Evolutionary conservation across 1,140 invertebrate species (phyloP), one percentile per base, ranked within the genome.

Genomic region (Rhagoletis zephyria): DNA sequence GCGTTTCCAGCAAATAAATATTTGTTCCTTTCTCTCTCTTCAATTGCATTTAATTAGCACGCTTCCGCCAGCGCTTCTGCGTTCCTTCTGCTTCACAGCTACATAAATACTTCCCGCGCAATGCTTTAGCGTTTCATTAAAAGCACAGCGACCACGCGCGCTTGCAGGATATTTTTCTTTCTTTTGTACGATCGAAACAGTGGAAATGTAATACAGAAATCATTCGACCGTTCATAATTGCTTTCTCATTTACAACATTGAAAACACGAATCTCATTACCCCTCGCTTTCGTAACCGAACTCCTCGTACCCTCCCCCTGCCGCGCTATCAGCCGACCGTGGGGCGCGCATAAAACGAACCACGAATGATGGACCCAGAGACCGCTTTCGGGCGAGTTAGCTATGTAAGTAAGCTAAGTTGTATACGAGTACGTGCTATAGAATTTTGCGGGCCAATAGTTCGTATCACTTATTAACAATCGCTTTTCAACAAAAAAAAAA

Each of bases 141-240:
- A 12, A n/a, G 30, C 30, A 30, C 30, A 81, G 14, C 85, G 56
- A 86, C 30, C 30, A 19, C 48, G 85, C n/a, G 10, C 45, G 61
- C n/a, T 9, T n/a, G 16, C 5, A 56, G 10, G 10, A 56, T 7
- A 56, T 5, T 56, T 56, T 56, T 30, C 3, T 48, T n/a, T 40
- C 12, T 64, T 67, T 59, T 42, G n/a, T 81, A 3, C 7, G 51
- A 56, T 81, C 74, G 16, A 19, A 30, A 30, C 74, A 19, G 6
- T 81, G 48, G 16, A 81, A 81, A 56, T 59, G 48, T 90, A 91
- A 92, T 91, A 92, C 90, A 91, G 91, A 91, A 91, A 89, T 89
- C 90, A 91, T 91, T 91, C 91, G 90, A 85, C 91, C 89, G 91
- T 90, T 91, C 89, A 91, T 90, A 91, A 92, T 91, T 89, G 88